Percentiles rank a stretch among this genome's conserved stretches.
Evolutionary conservation across 2,888 invertebrate species (phyloP).

Genomic region (Chouioia cunea): DNA sequence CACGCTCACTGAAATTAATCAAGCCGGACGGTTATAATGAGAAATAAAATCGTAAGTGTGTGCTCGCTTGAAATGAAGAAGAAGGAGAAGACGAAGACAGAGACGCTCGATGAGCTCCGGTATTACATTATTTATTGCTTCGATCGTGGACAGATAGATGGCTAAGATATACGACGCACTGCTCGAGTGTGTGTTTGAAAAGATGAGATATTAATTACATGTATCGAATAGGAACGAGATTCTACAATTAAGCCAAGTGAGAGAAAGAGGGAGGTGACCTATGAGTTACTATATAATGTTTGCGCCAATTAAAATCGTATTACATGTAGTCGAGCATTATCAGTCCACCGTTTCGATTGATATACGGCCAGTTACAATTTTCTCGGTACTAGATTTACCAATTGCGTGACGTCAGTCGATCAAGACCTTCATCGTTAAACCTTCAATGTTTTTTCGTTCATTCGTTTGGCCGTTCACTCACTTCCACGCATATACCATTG

Average conservation of each 20-base stretch:
- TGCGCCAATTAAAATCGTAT: slow-evolving; percentile 29
- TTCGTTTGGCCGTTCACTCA: not conserved
- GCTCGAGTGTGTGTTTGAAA: slow-evolving; percentile 13
- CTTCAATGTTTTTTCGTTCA: not conserved
- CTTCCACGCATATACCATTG: too few relatives aligned
- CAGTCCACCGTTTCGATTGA: not conserved
- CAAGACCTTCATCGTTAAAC: slow-evolving; percentile 18
- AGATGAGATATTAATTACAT: slow-evolving; percentile 40
- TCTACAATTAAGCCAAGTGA: slow-evolving; percentile 20
- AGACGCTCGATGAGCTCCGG: not conserved
- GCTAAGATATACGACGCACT: slow-evolving; percentile 25
- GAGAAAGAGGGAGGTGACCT: not conserved
- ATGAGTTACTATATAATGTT: not conserved
- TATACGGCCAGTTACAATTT: too few relatives aligned
- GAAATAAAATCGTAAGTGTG: slow-evolving; percentile 35
- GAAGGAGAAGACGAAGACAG: slow-evolving; percentile 1
- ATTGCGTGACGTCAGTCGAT: slow-evolving; percentile 18
- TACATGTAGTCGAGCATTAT: not conserved
- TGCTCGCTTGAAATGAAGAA: not conserved
- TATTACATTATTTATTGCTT: slow-evolving; percentile 42
- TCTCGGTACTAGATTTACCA: slow-evolving; percentile 12
- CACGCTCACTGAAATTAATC: slow-evolving; percentile 40
- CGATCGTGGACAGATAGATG: slow-evolving; percentile 44
- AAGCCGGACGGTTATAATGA: slow-evolving; percentile 41
- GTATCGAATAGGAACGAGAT: slow-evolving; percentile 2